Base-by-base conservation (phyloP, 2,113 vertebrate genomes). In the Corythornis cristatus region DNA sequence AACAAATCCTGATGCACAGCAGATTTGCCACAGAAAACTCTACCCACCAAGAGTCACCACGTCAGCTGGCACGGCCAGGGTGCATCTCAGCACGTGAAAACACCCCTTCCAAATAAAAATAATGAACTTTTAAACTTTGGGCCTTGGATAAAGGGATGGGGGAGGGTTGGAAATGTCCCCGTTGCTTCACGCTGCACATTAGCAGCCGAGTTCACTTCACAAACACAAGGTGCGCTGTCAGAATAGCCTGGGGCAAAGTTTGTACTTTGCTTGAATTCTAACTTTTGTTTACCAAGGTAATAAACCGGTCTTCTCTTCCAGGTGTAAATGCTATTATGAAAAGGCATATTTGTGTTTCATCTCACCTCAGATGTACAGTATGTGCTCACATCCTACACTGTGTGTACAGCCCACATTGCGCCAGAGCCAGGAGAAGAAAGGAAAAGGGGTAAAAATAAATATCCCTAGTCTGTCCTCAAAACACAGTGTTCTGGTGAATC, bases 301-400 rank as follows among this genome's bases (percentile, higher is more conserved):
- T 97, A 98, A 98, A 98, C 97, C 86, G 3, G 97, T 96, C 96
- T 95, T 94, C 92, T 97, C 96, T 97, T 97, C 98, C 98, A 98
- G 98, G 98, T 98, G 98, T 98, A 97, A 98, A 97, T 97, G 97
- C 93, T 97, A 97, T 98, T 98, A 97, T 97, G 97, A 97, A 97
- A 98, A 98, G 97, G 89, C 96, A 95, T 98, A 96, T 97, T 97
- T 98, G 96, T 97, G 88, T 97, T 97, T 96, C 95, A 97, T 97
- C 96, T 98, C 97, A 94, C 97, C 98, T 98, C 94, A 94, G 89
- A 96, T 77, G 95, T 94, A 95, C 91, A 94, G 93, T 97, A 98
- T 97, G 97, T 97, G 91, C 95, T 95, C 93, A 89, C 93, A 88
- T 93, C 95, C 94, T 78, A 89, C 94, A 46, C 91, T 54, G 26